These are phyloP conservation scores for Euplagia quadripunctaria DNA, from an alignment of 2,888 invertebrate species.

Conservation along the genomic window DNA sequence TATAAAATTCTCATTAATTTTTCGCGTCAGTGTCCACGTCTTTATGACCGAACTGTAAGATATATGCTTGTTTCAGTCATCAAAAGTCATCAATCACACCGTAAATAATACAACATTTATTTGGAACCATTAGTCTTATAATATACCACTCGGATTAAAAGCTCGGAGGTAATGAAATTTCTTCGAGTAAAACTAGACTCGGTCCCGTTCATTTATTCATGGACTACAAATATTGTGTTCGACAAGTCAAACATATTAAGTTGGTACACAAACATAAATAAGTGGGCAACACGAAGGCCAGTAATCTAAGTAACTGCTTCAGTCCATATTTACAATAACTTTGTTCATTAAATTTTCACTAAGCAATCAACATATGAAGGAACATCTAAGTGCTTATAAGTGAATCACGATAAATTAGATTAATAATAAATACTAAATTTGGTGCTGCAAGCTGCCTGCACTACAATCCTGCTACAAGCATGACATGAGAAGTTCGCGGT, in stretches of 20 bases:
- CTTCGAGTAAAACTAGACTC: background rate
- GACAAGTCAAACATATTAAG: constrained; percentile 35
- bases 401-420: background rate
- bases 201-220: constrained; percentile 10
- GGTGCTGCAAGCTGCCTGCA: too few relatives aligned
- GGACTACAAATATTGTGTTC: constrained; percentile 20
- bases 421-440: background rate
- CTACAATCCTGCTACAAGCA: too few relatives aligned
- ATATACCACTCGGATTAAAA: background rate
- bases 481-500: too few relatives aligned
- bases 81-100: background rate
- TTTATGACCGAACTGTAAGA: background rate
- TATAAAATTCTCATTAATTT: background rate
- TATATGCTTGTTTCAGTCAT: background rate
- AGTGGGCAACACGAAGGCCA: constrained; percentile 16
- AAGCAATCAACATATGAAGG: background rate
- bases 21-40: background rate
- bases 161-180: background rate
- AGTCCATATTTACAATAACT: constrained; percentile 14
- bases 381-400: background rate
- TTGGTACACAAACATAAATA: constrained; percentile 27
- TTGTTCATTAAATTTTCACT: constrained; percentile 27
- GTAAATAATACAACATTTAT: background rate
- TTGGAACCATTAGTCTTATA: background rate
- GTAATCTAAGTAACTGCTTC: constrained; percentile 28